Percentiles rank a stretch among this genome's conserved stretches.
phyloP scores from a whole-genome alignment of 2,797 vertebrate species.

The Pyrocephalus nanus region DNA sequence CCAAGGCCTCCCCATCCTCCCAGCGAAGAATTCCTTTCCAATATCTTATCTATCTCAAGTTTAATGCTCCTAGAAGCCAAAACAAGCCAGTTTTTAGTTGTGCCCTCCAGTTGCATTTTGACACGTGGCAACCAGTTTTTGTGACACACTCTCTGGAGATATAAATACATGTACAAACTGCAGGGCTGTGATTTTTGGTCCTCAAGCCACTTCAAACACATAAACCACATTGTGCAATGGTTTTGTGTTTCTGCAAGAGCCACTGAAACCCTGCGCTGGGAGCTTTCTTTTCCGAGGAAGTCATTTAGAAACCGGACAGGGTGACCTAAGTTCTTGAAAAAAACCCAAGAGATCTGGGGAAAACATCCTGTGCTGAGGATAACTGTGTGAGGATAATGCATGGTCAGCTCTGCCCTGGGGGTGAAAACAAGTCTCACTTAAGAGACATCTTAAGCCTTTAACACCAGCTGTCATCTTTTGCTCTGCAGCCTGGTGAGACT shows the following conservation, averaged over 20 bases:
- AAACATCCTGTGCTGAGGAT: neutral
- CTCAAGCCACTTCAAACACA: neutral
- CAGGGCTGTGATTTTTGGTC: neutral
- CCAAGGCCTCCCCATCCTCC: accelerated
- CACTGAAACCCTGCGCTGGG: neutral
- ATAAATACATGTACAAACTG: neutral
- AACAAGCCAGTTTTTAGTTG: neutral
- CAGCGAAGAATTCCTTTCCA: neutral
- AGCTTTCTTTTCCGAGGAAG: neutral
- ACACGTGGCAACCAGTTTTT: neutral
- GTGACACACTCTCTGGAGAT: neutral
- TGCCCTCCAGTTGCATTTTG: neutral
- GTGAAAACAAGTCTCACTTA: neutral
- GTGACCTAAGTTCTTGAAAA: slow-evolving; percentile 22
- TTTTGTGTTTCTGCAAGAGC: neutral
- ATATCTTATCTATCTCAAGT: neutral
- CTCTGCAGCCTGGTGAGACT: neutral
- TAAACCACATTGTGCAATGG: neutral
- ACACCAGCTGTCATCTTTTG: neutral
- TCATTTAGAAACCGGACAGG: slow-evolving; percentile 47
- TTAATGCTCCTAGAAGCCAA: neutral
- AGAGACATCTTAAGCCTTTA: neutral
- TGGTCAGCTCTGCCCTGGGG: neutral
- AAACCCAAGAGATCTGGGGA: neutral
- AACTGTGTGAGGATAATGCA: neutral